These are phyloP conservation scores for Steinernema hermaphroditum DNA, from an alignment of 2,888 invertebrate species.

Conservation along the genomic window DNA sequence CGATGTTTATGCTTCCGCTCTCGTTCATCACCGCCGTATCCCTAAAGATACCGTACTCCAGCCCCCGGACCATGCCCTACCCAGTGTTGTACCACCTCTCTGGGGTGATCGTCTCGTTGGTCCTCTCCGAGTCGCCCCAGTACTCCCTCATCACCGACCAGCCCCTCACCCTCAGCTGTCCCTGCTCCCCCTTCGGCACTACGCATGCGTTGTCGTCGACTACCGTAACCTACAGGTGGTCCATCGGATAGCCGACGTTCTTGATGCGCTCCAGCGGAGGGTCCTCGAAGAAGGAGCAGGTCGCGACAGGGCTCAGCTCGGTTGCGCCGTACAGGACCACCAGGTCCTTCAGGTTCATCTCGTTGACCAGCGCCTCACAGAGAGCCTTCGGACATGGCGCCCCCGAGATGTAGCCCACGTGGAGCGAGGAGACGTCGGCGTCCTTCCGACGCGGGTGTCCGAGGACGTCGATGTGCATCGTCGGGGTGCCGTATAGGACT, in stretches of 20 bases:
- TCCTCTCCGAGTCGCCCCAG: constrained; percentile 79
- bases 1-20: constrained; percentile 68
- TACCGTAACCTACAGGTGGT: constrained; percentile 70
- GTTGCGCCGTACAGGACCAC: constrained; percentile 56
- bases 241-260: constrained; percentile 71
- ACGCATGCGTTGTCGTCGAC: constrained; percentile 30
- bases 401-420: constrained; percentile 75
- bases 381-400: constrained; percentile 74
- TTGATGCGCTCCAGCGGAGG: constrained; percentile 68
- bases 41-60: constrained; percentile 44
- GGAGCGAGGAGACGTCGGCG: constrained; percentile 63
- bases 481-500: constrained; percentile 69
- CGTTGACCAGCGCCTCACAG: constrained; percentile 67
- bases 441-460: constrained; percentile 66
- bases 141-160: constrained; percentile 74
- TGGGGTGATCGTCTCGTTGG: constrained; percentile 73
- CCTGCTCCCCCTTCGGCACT: constrained; percentile 34
- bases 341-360: constrained; percentile 66
- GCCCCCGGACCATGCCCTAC: neutral
- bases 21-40: constrained; percentile 68
- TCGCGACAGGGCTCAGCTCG: constrained; percentile 33
- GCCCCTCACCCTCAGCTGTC: constrained; percentile 68
- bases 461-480: constrained; percentile 70
- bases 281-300: constrained; percentile 59
- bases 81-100: constrained; percentile 83